Evolutionary conservation across 1,140 invertebrate species (phyloP).

Genomic region (Macrobrachium nipponense): DNA sequence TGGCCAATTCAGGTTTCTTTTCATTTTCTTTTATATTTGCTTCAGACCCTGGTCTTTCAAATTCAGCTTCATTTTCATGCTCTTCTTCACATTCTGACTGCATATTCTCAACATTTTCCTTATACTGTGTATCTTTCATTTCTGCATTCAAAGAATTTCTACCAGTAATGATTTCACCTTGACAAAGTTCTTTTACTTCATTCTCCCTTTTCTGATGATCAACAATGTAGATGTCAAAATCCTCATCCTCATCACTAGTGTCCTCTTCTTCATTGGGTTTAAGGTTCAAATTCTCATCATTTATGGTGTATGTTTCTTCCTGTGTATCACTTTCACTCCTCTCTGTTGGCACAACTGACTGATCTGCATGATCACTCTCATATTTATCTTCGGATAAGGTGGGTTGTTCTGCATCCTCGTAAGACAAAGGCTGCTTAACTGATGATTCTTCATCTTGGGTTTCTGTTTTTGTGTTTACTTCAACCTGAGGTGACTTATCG

Average conservation of each 20-base stretch:
- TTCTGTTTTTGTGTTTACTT: too few species aligned
- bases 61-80: background rate
- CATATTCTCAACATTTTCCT: background rate
- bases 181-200: background rate
- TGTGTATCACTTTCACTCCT: too few species aligned
- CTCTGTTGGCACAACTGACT: too few species aligned
- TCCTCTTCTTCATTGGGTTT: slow-evolving; percentile 12
- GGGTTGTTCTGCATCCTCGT: too few species aligned
- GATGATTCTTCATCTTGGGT: too few species aligned
- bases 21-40: background rate
- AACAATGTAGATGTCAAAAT: background rate
- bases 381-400: too few species aligned
- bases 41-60: background rate
- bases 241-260: background rate
- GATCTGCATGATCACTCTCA: too few species aligned
- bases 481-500: too few species aligned
- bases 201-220: background rate
- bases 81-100: background rate
- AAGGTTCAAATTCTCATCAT: background rate
- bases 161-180: too few species aligned
- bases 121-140: too few species aligned
- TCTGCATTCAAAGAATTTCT: too few species aligned
- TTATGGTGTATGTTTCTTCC: background rate
- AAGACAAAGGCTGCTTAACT: too few species aligned
- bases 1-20: background rate